phyloP scores from a whole-genome alignment of 2,888 invertebrate genomes.

The Sepiola atlantica region DNA sequence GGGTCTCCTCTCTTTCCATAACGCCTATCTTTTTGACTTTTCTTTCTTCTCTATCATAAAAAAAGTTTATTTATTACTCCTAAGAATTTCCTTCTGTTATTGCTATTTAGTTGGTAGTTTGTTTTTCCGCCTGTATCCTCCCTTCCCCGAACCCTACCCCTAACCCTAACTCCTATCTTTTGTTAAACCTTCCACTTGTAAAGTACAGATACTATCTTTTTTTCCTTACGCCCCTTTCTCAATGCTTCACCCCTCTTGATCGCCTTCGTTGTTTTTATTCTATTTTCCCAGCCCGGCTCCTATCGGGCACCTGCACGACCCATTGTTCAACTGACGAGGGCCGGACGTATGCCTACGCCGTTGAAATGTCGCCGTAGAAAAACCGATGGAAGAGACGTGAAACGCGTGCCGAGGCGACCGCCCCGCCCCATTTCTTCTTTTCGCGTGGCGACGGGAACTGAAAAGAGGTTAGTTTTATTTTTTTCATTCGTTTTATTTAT shows the following conservation, averaged over 20 bases:
- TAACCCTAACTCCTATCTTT: neutral
- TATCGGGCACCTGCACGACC: constrained; percentile 6
- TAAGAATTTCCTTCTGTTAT: neutral
- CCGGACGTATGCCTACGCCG: neutral
- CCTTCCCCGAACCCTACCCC: neutral
- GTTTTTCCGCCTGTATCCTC: neutral
- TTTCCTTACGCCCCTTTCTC: neutral
- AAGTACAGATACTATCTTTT: neutral
- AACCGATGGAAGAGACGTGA: neutral
- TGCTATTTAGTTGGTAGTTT: neutral
- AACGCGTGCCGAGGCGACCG: neutral
- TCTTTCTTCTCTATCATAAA: neutral
- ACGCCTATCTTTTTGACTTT: too few species aligned
- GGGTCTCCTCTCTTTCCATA: too few species aligned
- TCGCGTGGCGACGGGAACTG: neutral
- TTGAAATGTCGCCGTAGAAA: neutral
- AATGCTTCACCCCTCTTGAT: neutral
- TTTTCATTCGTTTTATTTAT: too few species aligned
- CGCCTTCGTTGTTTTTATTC: neutral
- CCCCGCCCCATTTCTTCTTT: neutral
- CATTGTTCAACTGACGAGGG: neutral
- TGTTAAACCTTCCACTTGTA: neutral
- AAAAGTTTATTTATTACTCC: neutral
- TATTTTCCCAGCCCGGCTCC: neutral
- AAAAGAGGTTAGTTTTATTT: neutral